Conservation (phyloP, 2,797 vertebrate species). For the Sebastes elongatus region DNA sequence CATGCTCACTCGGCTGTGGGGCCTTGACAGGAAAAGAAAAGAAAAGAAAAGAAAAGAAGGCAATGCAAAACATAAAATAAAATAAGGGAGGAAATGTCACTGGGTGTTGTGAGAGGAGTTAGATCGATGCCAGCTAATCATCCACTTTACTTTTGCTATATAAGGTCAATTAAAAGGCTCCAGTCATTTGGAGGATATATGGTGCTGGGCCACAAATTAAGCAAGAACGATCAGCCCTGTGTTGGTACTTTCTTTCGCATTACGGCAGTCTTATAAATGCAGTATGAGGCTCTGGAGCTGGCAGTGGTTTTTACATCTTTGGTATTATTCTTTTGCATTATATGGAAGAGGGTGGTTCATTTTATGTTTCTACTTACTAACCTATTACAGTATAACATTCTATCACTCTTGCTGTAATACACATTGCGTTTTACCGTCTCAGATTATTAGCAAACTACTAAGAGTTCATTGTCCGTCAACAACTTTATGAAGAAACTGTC, state of each 20-base stretch:
- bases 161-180: conserved; percentile 67
- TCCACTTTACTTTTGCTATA: conserved; percentile 62
- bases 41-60: not conserved
- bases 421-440: not conserved
- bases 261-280: not conserved
- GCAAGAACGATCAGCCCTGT: not conserved
- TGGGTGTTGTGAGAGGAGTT: conserved; percentile 34
- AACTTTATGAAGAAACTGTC: not conserved
- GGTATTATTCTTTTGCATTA: not conserved
- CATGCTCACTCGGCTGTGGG: conserved; percentile 36
- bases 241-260: not conserved
- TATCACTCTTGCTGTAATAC: not conserved
- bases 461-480: not conserved
- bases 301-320: not conserved
- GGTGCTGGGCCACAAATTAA: conserved; percentile 1
- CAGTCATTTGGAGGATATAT: conserved; percentile 19
- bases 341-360: not conserved
- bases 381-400: not conserved
- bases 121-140: conserved; percentile 72
- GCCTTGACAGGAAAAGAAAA: not conserved
- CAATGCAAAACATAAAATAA: conserved; percentile 34
- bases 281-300: not conserved
- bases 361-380: not conserved
- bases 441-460: not conserved
- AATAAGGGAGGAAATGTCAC: conserved; percentile 58